Evolutionary conservation across 1,140 invertebrate species (phyloP), one percentile per base, ranked within the genome.

Genomic region (Chlorops oryzae): DNA sequence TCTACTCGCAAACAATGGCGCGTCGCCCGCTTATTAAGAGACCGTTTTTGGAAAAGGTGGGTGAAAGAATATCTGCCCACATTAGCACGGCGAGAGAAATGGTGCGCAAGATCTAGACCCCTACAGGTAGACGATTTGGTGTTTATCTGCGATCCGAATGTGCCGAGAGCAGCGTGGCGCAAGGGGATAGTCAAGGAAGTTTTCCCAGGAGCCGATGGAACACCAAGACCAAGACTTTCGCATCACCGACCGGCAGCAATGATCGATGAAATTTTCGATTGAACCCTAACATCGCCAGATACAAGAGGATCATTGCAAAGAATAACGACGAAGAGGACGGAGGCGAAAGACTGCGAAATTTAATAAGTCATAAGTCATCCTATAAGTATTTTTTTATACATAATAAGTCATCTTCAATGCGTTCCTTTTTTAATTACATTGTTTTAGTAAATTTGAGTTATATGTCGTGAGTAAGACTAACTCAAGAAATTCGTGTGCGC

Each of bases 21-120:
- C 5, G 46, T 34, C 22, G 25, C 24, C 2, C 39, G 35, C 4
- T 13, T 17, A 6, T 20, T 48, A 4, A 21, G 24, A 20, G 25
- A 51, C 5, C 15, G 21, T 15, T 51, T 46, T 23, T 51, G 50
- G 50, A 9, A 25, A 21, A 41, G 50, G 2, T 51, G 50, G 50
- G n/a, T 34, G 3, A 18, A 27, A 15, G 50, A 51, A 25, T 51
- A 51, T 21, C 12, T 51, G 21, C 50, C 50, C 10, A 51, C 43
- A 4, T 34, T 51, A 13, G 28, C 37, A 15, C 21, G 24, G 21
- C 28, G 50, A 9, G 21, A 32, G 3, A 51, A 51, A 43, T 47
- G 50, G 50, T 21, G 12, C 12, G 3, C 38, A 3, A 15, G n/a
- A 40, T n/a, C 17, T 3, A 40, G 22, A 10, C 37, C 37, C 37